phyloP scores from a whole-genome alignment of 2,113 vertebrate species.

The Thryonomys swinderianus region DNA sequence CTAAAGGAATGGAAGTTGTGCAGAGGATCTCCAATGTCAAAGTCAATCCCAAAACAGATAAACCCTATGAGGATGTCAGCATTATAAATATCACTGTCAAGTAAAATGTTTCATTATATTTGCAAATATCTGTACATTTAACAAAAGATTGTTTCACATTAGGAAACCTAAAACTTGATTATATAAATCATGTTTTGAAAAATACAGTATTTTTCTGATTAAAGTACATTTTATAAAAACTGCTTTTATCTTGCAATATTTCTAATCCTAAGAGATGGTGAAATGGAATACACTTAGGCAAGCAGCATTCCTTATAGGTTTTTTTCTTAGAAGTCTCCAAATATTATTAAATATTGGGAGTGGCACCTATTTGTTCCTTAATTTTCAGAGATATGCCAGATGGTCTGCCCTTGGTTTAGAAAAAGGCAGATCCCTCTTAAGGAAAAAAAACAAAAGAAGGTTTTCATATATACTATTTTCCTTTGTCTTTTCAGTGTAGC shows the following conservation, averaged over 20 bases:
- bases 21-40: slow-evolving; percentile 98
- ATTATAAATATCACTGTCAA: slow-evolving; percentile 99
- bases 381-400: slow-evolving; percentile 8
- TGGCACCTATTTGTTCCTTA: background rate
- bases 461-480: background rate
- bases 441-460: background rate
- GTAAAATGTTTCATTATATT: slow-evolving; percentile 80
- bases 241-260: slow-evolving; percentile 53
- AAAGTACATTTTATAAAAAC: slow-evolving; percentile 68
- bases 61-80: slow-evolving; percentile 98
- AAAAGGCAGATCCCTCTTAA: background rate
- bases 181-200: slow-evolving; percentile 75
- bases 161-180: slow-evolving; percentile 35
- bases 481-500: slow-evolving; percentile 47
- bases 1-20: slow-evolving; percentile 99
- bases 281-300: slow-evolving; percentile 34
- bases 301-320: background rate
- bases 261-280: slow-evolving; percentile 11
- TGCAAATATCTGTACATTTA: slow-evolving; percentile 23
- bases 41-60: slow-evolving; percentile 98
- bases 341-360: background rate
- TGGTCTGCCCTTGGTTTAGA: background rate
- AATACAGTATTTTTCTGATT: slow-evolving; percentile 78
- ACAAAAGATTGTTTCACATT: slow-evolving; percentile 45
- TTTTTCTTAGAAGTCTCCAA: slow-evolving; percentile 48